phyloP scores from a whole-genome alignment of 2,113 vertebrate species.

The Lontra canadensis region DNA sequence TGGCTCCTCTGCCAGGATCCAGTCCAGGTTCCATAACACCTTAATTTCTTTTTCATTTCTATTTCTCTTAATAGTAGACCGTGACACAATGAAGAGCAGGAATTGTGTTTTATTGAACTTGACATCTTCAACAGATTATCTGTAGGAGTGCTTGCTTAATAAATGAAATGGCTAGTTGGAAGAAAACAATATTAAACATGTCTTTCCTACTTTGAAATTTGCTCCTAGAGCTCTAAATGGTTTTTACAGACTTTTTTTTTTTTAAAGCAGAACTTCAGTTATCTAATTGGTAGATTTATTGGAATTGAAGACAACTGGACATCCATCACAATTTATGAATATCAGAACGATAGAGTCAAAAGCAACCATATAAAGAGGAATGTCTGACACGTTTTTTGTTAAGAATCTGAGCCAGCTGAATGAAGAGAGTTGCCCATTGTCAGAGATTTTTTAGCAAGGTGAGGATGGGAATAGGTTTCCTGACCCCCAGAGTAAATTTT shows the following conservation, averaged over 20 bases:
- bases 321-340: background rate
- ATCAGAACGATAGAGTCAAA: background rate
- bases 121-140: background rate
- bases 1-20: no score
- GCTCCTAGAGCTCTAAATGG: background rate
- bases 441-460: background rate
- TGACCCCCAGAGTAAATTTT: background rate
- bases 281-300: background rate
- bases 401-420: background rate
- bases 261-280: background rate
- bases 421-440: background rate
- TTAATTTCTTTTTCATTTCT: no score
- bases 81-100: background rate
- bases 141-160: background rate
- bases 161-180: background rate
- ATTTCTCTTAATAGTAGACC: background rate
- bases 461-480: background rate
- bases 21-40: no score
- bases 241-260: background rate
- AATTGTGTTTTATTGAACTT: background rate
- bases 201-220: constrained; percentile 10
- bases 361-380: background rate
- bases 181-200: background rate
- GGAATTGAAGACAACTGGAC: background rate
- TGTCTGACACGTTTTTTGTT: no score